A percentile compares a stretch with the other conserved stretches of the same genome.
Evolutionary conservation across 2,888 invertebrate species (phyloP).

Genomic region (Machimus rusticus): DNA sequence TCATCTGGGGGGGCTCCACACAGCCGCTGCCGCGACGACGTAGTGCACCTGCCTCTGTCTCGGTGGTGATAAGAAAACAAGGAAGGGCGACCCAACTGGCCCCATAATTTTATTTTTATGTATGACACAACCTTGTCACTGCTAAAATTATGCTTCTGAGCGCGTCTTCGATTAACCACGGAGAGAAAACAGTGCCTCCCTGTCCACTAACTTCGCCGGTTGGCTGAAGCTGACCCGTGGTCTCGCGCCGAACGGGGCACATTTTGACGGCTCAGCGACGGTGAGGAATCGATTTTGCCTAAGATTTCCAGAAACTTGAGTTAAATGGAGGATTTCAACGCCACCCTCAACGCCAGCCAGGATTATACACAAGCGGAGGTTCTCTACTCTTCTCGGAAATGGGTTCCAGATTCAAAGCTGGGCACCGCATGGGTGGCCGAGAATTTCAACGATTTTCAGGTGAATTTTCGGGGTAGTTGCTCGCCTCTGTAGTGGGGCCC

Average conservation of each 20-base stretch:
- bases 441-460: background rate
- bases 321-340: background rate
- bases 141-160: conserved; percentile 1
- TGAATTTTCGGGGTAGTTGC: background rate
- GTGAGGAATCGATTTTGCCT: conserved; percentile 18
- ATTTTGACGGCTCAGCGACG: background rate
- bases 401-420: background rate
- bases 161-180: background rate
- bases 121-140: conserved; percentile 2
- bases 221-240: background rate
- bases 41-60: background rate
- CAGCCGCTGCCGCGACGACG: conserved; percentile 8
- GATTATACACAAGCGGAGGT: background rate
- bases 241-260: background rate
- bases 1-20: background rate
- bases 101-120: conserved; percentile 23
- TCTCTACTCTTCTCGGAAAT: background rate
- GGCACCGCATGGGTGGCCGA: background rate
- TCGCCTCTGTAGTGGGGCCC: background rate
- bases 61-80: conserved; percentile 17
- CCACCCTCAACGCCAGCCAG: background rate
- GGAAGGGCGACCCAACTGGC: background rate
- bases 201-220: background rate
- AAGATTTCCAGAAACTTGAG: background rate
- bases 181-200: background rate